Evolutionary conservation across 2,113 vertebrate species (phyloP).

Genomic region (Glaucomys volans): DNA sequence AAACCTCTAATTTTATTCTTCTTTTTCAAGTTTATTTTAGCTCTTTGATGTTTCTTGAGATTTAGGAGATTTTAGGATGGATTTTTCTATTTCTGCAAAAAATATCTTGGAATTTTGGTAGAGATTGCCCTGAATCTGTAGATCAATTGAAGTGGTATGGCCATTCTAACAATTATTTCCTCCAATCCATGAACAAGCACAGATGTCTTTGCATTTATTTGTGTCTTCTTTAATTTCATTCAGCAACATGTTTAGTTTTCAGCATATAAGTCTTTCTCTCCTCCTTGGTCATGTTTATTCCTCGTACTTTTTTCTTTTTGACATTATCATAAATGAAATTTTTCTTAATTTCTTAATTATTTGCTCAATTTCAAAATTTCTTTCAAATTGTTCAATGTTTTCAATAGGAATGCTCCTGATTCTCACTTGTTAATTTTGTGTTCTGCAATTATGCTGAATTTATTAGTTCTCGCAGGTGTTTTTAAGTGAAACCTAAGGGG

Average conservation of each 20-base stretch:
- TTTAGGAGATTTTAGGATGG: background rate
- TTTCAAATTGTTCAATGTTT: background rate
- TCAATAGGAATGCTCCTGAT: background rate
- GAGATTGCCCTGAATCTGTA: background rate
- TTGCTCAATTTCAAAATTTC: background rate
- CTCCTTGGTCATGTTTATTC: background rate
- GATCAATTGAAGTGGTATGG: background rate
- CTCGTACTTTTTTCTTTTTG: background rate
- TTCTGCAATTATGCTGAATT: background rate
- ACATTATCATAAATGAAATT: background rate
- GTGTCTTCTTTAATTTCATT: background rate
- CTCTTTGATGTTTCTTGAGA: background rate
- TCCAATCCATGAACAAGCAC: background rate
- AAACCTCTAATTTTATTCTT: background rate
- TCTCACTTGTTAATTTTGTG: background rate
- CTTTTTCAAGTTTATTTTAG: no score
- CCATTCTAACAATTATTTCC: background rate
- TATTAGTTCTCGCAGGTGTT: background rate
- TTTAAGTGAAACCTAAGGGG: background rate
- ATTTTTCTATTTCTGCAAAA: background rate
- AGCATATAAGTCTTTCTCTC: background rate
- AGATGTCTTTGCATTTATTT: background rate
- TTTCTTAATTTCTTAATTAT: background rate
- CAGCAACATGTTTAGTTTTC: background rate
- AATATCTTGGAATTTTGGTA: background rate